Conservation (phyloP, 2,113 vertebrate species). For the Lutjanus erythropterus region DNA sequence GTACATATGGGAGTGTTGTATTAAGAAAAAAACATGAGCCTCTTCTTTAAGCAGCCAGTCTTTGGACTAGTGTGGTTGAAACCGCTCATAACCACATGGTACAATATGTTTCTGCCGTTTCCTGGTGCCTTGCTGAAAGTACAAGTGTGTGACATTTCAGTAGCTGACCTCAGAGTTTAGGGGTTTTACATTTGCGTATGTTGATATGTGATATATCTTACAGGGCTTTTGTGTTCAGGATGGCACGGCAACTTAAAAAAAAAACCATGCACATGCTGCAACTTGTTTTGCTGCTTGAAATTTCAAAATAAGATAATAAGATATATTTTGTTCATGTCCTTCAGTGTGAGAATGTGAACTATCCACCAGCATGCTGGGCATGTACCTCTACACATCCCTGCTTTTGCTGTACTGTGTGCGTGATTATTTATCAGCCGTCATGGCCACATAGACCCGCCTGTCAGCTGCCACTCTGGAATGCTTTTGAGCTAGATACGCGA, state of each 20-base stretch:
- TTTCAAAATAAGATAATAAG: neutral
- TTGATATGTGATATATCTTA: neutral
- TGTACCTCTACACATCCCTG: neutral
- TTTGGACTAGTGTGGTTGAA: neutral
- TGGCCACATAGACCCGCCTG: neutral
- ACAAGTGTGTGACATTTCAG: neutral
- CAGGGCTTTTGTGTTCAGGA: neutral
- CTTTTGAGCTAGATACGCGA: slow-evolving; percentile 6
- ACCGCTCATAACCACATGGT: neutral
- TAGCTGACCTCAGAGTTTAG: neutral
- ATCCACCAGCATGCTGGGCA: neutral
- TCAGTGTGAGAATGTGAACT: neutral
- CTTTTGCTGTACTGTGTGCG: neutral
- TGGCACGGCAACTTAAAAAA: too few species aligned
- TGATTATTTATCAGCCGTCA: slow-evolving; percentile 9
- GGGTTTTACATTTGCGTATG: neutral
- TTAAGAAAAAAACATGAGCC: neutral
- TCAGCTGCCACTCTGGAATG: slow-evolving; percentile 32
- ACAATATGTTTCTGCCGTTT: neutral
- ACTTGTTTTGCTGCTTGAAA: neutral
- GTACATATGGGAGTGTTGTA: neutral
- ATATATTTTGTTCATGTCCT: neutral
- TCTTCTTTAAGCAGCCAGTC: neutral
- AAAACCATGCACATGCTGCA: too few species aligned
- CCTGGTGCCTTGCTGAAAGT: neutral